Evolutionary conservation across 2,113 vertebrate species (phyloP).

Genomic region (Ctenodactylus gundi): DNA sequence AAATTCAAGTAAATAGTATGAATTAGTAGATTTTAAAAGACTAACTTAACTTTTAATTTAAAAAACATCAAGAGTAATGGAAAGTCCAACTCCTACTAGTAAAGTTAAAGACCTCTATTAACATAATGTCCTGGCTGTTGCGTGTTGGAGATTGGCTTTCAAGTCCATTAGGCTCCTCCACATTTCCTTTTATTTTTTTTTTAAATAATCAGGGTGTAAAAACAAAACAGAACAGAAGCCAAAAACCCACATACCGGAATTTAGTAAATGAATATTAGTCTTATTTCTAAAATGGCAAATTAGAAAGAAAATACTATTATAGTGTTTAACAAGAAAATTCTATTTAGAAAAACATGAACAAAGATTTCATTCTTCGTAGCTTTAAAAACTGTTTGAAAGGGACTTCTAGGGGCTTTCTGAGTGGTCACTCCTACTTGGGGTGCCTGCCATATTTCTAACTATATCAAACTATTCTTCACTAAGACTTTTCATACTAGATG

Average conservation of each 20-base stretch:
- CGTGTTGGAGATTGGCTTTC: background rate
- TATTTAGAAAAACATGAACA: background rate
- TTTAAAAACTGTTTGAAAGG: background rate
- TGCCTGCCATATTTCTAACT: background rate
- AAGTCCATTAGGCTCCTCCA: no score
- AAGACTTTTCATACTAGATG: background rate
- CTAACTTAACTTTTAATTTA: conserved; percentile 5
- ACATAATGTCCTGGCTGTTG: background rate
- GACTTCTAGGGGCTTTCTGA: background rate
- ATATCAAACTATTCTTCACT: background rate
- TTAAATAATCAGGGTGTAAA: background rate
- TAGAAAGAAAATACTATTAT: background rate
- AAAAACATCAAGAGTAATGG: background rate
- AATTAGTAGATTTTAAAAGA: background rate
- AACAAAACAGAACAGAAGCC: background rate
- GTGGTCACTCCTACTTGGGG: fast-evolving
- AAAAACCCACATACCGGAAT: background rate
- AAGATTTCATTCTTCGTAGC: background rate
- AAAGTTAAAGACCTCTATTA: background rate
- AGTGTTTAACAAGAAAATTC: background rate
- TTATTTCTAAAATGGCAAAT: background rate
- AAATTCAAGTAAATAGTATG: background rate
- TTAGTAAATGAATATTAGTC: background rate
- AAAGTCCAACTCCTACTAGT: background rate
- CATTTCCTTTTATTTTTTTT: background rate